Percentiles rank a stretch among this genome's conserved stretches.
phyloP scores from a whole-genome alignment of 2,797 vertebrate species.

The Protonibea diacanthus region DNA sequence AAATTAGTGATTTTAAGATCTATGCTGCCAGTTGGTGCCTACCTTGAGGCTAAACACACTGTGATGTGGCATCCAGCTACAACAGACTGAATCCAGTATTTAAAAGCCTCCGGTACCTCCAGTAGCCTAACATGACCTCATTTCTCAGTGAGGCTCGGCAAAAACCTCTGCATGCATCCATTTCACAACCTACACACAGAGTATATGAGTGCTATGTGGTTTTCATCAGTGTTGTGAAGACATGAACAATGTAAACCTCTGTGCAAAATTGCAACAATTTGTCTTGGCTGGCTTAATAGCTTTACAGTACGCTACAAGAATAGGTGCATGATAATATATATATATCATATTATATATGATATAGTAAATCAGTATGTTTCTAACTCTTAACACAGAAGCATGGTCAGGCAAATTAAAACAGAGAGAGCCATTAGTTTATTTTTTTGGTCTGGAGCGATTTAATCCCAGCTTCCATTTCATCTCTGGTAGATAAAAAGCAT shows the following conservation, averaged over 20 bases:
- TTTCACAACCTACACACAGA: neutral
- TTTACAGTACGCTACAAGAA: neutral
- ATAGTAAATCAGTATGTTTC: neutral
- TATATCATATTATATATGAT: no score
- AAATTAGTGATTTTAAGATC: conserved; percentile 63
- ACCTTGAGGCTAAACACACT: conserved; percentile 60
- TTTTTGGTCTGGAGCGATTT: conserved; percentile 55
- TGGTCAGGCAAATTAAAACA: conserved; percentile 9
- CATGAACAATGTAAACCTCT: neutral
- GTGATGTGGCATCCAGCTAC: conserved; percentile 44
- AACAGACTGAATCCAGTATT: conserved; percentile 42
- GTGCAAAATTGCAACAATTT: neutral
- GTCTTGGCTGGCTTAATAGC: neutral
- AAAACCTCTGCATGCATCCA: neutral
- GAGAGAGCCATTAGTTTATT: neutral
- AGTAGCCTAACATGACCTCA: conserved; percentile 43
- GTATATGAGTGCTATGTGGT: neutral
- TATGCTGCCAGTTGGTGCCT: conserved; percentile 48
- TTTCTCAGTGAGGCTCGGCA: conserved; percentile 15
- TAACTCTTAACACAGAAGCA: conserved; percentile 35
- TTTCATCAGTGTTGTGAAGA: neutral
- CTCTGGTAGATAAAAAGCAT: conserved; percentile 40
- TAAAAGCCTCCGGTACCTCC: conserved; percentile 50
- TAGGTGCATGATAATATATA: neutral
- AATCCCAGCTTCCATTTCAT: conserved; percentile 40